Base-by-base conservation (phyloP, 2,797 vertebrate genomes). In the Squalus acanthias region DNA sequence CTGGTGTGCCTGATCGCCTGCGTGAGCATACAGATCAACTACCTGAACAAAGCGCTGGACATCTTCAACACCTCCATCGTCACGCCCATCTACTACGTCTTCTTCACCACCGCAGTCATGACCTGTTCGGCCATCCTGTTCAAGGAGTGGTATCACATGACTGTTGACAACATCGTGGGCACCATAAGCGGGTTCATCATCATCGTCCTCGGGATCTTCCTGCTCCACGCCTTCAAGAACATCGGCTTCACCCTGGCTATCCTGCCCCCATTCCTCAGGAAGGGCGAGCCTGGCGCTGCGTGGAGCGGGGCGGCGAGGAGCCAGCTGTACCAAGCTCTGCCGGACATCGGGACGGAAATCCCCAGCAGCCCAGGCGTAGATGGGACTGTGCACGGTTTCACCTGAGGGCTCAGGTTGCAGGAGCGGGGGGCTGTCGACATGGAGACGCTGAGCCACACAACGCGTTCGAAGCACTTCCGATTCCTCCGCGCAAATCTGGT, bases 111-210 rank as follows among this genome's bases (percentile, higher is more conserved):
- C 0, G 98, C 98, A 0, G 98, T 99, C 96, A 98, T 98, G 98
- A 97, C 93, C 60, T 99, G 98, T 97, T 99, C 98, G 0, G 98
- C 98, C 88, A 98, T 99, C 96, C 98, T 99, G 92, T 99, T 99
- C 97, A 98, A 99, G 96, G 98, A 99, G 97, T 99, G 98, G 98
- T 97, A 98, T 96, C 97, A 98, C 5, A 98, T 99, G 98, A 97
- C 97, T 85, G 95, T 97, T 1, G 98, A 98, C 69, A 98, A 98
- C 29, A 96, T 97, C 8, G 94, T 98, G 0, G 98, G 98, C 89
- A 98, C 98, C 1, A 97, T 99, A 85, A 98, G 98, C 0, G 98
- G 98, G n/a, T 99, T 99, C 97, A 97, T 99, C 97, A 98, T 98
- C 96, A 98, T 98, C 0, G 98, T 98, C 96, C 96, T 98, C 0